Conservation (phyloP, 2,113 vertebrate species). For the Rhineura floridana region DNA sequence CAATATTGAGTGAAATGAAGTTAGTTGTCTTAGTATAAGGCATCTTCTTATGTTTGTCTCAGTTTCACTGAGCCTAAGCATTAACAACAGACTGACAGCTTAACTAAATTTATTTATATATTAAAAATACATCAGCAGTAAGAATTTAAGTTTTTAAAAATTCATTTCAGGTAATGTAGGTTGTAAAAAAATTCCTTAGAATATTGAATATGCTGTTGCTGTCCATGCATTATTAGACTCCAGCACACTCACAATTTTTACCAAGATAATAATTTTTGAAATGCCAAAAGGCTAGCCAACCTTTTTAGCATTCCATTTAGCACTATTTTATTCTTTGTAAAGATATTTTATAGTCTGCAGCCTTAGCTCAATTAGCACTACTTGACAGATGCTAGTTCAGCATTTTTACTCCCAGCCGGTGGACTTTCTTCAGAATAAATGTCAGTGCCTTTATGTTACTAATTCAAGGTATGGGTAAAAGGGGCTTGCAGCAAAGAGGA, state of each 20-base stretch:
- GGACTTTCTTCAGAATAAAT: constrained; percentile 71
- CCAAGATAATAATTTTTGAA: constrained; percentile 60
- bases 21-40: no score
- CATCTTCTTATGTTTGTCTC: no score
- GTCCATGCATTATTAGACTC: constrained; percentile 62
- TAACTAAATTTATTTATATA: neutral
- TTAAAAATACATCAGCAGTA: constrained; percentile 44
- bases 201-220: constrained; percentile 36
- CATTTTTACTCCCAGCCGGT: constrained; percentile 66
- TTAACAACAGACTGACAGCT: neutral
- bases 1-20: no score
- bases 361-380: constrained; percentile 70
- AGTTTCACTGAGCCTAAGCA: neutral
- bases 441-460: constrained; percentile 74
- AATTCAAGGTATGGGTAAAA: constrained; percentile 74
- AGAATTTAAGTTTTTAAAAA: constrained; percentile 50
- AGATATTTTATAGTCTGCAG: constrained; percentile 68
- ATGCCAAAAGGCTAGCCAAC: constrained; percentile 66
- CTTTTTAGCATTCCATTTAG: constrained; percentile 66
- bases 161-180: constrained; percentile 4
- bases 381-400: constrained; percentile 75
- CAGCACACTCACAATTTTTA: constrained; percentile 57
- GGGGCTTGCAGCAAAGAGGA: constrained; percentile 63
- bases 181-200: constrained; percentile 32
- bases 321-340: constrained; percentile 70